Evolutionary conservation across 2,888 invertebrate genomes (phyloP).

Genomic region (Augochlorella aurata): DNA sequence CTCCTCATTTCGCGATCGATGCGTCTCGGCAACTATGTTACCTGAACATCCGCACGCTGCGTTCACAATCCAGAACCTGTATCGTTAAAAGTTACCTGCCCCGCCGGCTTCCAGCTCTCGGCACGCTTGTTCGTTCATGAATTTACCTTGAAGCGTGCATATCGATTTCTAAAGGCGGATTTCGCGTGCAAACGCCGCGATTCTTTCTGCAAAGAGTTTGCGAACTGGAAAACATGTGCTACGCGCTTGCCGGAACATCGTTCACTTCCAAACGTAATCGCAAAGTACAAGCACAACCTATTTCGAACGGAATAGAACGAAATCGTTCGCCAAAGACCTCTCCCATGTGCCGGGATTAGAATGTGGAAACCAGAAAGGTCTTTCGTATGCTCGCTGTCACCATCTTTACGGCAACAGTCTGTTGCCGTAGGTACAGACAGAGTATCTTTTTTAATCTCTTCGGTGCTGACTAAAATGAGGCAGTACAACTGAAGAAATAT

Average conservation of each 20-base stretch:
- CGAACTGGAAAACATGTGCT: slow-evolving; percentile 9
- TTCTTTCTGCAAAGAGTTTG: slow-evolving; percentile 19
- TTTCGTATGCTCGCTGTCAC: not conserved
- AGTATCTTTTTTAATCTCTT: not conserved
- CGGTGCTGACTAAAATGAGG: not conserved
- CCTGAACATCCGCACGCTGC: not conserved
- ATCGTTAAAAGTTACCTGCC: slow-evolving; percentile 1
- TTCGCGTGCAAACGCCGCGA: slow-evolving; percentile 18
- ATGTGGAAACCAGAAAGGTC: not conserved
- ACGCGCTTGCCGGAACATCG: slow-evolving; percentile 21
- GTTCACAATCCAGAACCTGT: not conserved
- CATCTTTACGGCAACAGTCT: not conserved
- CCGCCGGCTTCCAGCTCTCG: not conserved
- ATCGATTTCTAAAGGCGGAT: slow-evolving; percentile 30
- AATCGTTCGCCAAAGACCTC: not conserved
- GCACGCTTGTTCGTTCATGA: slow-evolving; percentile 12
- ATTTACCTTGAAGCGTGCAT: slow-evolving; percentile 34
- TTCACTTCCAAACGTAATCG: slow-evolving; percentile 14
- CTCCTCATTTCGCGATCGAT: not conserved
- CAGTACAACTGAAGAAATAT: no score
- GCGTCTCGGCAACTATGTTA: not conserved
- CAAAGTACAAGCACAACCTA: not conserved
- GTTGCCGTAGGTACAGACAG: not conserved
- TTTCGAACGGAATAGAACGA: not conserved
- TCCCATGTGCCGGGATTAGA: not conserved